Conservation (phyloP, 1,140 invertebrate genomes). For the Solen grandis region DNA sequence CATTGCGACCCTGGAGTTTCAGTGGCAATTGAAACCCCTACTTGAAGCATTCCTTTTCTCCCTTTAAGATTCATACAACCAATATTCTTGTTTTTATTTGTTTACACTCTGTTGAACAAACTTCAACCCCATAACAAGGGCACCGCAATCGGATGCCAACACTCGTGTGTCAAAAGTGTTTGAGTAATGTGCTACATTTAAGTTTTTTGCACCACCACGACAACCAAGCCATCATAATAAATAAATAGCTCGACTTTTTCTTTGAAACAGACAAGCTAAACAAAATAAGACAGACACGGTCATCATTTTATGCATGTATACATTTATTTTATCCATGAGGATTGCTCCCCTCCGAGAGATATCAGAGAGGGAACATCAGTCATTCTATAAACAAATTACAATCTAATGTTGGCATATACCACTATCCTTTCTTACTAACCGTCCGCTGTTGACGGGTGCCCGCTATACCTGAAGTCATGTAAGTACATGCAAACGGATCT, state of each 20-base stretch:
- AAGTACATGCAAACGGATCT: not conserved
- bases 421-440: not conserved
- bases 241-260: not conserved
- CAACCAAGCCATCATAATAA: not conserved
- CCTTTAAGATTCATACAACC: too few relatives aligned
- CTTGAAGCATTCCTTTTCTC: too few relatives aligned
- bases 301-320: slow-evolving; percentile 19
- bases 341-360: not conserved
- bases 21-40: too few relatives aligned
- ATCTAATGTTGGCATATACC: not conserved
- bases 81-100: too few relatives aligned
- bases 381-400: slow-evolving; percentile 36
- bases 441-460: not conserved
- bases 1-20: too few relatives aligned
- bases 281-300: not conserved
- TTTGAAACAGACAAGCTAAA: too few relatives aligned
- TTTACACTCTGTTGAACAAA: too few relatives aligned
- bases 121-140: not conserved
- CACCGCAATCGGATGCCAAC: not conserved
- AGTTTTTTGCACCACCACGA: not conserved
- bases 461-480: not conserved
- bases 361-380: slow-evolving; percentile 6
- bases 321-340: slow-evolving; percentile 34
- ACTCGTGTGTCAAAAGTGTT: not conserved
- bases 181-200: too few relatives aligned